Evolutionary conservation across 2,888 invertebrate genomes (phyloP).

Genomic region (Andrena hattorfiana): DNA sequence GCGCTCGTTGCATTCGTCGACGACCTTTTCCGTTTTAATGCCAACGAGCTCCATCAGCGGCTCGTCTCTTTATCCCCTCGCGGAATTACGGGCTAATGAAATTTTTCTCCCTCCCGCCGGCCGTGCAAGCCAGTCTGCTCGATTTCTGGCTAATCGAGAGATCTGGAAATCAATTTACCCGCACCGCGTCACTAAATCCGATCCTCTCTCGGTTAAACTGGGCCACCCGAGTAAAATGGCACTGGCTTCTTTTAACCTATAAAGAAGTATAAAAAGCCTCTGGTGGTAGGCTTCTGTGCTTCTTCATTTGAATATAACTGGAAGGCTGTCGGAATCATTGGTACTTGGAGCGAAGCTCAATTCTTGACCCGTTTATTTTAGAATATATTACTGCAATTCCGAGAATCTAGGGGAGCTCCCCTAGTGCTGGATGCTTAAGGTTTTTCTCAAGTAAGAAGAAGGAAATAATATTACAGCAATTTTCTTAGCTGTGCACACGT

Average conservation of each 20-base stretch:
- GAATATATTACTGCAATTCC: too few relatives aligned
- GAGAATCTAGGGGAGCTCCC: too few relatives aligned
- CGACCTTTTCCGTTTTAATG: conserved; percentile 29
- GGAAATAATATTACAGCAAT: too few relatives aligned
- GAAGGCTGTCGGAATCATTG: neutral
- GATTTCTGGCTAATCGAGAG: conserved; percentile 48
- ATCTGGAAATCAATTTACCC: conserved; percentile 35
- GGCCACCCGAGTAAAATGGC: neutral
- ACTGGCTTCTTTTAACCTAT: conserved; percentile 4
- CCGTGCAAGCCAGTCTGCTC: conserved; percentile 2
- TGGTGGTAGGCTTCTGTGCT: neutral
- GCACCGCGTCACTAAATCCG: neutral
- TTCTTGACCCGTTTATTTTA: too few relatives aligned
- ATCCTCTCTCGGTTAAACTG: conserved; percentile 34
- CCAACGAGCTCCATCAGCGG: conserved; percentile 16
- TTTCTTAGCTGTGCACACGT: too few relatives aligned
- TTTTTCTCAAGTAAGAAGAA: too few relatives aligned
- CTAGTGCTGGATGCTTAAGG: too few relatives aligned
- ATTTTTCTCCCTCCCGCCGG: conserved; percentile 28
- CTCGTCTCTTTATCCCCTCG: conserved; percentile 25
- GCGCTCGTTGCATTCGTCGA: conserved; percentile 1
- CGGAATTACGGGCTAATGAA: conserved; percentile 46
- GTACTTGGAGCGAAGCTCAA: too few relatives aligned
- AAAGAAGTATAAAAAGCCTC: conserved; percentile 1
- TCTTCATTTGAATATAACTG: conserved; percentile 1